A percentile compares a stretch with the other conserved stretches of the same genome.
Conservation (phyloP, 2,888 invertebrate genomes). For the Drosophila flavopinicola region DNA sequence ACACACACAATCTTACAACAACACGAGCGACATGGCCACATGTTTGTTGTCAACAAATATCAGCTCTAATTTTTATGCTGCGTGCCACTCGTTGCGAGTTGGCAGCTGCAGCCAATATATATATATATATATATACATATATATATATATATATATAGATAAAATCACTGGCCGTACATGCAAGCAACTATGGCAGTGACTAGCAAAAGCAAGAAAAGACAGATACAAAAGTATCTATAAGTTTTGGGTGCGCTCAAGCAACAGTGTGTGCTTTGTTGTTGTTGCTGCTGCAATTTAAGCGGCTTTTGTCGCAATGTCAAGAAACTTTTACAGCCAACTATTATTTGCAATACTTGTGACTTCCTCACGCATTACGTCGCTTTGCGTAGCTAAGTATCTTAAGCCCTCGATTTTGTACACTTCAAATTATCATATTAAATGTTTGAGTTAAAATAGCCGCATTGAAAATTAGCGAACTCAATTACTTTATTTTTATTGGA, state of each 20-base stretch:
- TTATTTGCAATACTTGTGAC: conserved; percentile 10
- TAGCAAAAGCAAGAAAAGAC: conserved; percentile 28
- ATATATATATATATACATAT: too few species aligned
- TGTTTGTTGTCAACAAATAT: conserved; percentile 78
- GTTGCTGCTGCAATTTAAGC: conserved; percentile 18
- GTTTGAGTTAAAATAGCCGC: too few species aligned
- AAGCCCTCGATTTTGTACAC: too few species aligned
- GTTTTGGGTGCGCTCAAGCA: conserved; percentile 29
- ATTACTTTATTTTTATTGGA: too few species aligned
- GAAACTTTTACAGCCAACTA: conserved; percentile 62
- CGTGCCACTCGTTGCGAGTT: conserved; percentile 54
- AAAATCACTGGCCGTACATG: conserved; percentile 58
- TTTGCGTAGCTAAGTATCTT: too few species aligned
- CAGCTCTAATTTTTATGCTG: conserved; percentile 66
- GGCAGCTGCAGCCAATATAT: conserved; percentile 51
- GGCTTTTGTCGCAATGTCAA: conserved; percentile 81
- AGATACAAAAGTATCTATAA: conserved; percentile 67
- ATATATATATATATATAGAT: too few species aligned
- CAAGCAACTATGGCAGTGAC: conserved; percentile 53
- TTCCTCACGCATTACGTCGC: background rate
- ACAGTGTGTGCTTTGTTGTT: conserved; percentile 17
- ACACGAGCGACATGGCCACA: conserved; percentile 55
- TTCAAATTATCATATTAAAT: too few species aligned
- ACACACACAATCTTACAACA: too few species aligned
- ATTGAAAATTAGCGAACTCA: too few species aligned